Conservation (phyloP, 1,140 invertebrate genomes). For the Armadillidium nasatum region DNA sequence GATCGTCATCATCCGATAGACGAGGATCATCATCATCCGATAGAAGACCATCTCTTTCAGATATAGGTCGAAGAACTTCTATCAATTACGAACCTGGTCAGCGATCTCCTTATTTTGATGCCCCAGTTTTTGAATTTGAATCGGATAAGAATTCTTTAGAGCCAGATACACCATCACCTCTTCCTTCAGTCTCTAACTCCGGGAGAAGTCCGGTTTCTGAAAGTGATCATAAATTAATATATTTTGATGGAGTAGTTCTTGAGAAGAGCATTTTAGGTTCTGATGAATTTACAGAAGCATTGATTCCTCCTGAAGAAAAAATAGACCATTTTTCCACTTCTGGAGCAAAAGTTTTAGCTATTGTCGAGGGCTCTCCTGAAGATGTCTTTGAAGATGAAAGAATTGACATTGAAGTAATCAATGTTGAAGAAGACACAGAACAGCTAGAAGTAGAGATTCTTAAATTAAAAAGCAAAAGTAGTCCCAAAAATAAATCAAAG, state of each 20-base stretch:
- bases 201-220: conserved; percentile 30
- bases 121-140: conserved; percentile 41
- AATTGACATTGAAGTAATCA: not conserved
- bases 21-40: conserved; percentile 40
- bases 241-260: conserved; percentile 34
- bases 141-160: conserved; percentile 35
- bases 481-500: not conserved
- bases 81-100: conserved; percentile 40
- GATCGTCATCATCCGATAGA: conserved; percentile 37
- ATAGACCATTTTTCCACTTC: conserved; percentile 31
- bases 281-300: conserved; percentile 37
- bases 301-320: conserved; percentile 39
- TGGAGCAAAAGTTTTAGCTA: conserved; percentile 32
- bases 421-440: not conserved
- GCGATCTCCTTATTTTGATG: conserved; percentile 42
- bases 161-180: conserved; percentile 32
- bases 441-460: not conserved
- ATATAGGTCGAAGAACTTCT: conserved; percentile 40
- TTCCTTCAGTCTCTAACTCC: conserved; percentile 23
- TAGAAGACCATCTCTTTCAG: conserved; percentile 38
- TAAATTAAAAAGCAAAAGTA: not conserved
- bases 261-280: conserved; percentile 36
- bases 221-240: conserved; percentile 27
- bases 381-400: conserved; percentile 18
- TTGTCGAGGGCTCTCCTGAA: conserved; percentile 26